Conservation (phyloP, 2,113 vertebrate species). For the Lampris incognitus region DNA sequence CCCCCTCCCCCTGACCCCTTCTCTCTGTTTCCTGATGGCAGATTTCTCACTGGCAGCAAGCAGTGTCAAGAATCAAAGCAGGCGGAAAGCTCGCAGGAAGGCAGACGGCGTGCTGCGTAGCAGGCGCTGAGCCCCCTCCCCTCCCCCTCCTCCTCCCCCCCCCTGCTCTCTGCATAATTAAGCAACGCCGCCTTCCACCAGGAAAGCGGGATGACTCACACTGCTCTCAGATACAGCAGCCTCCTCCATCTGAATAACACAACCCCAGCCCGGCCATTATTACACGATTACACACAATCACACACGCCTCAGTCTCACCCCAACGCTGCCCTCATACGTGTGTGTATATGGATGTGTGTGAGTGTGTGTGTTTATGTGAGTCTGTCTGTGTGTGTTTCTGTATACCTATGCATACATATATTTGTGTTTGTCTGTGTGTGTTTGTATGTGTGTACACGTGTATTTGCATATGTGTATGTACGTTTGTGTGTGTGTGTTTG, state of each 20-base stretch:
- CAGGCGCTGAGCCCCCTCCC: constrained; percentile 23
- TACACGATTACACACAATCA: constrained; percentile 20
- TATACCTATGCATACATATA: no score
- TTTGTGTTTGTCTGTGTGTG: no score
- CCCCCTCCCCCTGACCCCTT: constrained; percentile 22
- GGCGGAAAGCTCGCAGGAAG: constrained; percentile 54
- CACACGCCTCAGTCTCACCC: constrained; percentile 25
- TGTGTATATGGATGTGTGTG: no score
- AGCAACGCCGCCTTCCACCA: constrained; percentile 58
- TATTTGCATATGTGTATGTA: no score
- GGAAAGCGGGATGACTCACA: constrained; percentile 54
- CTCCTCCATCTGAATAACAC: constrained; percentile 35
- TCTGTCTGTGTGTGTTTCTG: no score
- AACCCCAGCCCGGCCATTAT: constrained; percentile 34
- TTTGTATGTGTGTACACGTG: no score
- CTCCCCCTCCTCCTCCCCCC: not conserved
- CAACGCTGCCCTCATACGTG: not conserved
- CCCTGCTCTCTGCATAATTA: constrained; percentile 61
- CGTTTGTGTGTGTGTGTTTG: no score
- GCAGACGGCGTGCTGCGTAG: constrained; percentile 36
- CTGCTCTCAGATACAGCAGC: constrained; percentile 27
- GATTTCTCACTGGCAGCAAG: constrained; percentile 40
- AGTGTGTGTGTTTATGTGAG: no score
- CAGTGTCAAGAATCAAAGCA: constrained; percentile 63
- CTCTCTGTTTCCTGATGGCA: constrained; percentile 21